Conservation (phyloP, 1,140 invertebrate genomes). For the Steinernema feltiae region DNA sequence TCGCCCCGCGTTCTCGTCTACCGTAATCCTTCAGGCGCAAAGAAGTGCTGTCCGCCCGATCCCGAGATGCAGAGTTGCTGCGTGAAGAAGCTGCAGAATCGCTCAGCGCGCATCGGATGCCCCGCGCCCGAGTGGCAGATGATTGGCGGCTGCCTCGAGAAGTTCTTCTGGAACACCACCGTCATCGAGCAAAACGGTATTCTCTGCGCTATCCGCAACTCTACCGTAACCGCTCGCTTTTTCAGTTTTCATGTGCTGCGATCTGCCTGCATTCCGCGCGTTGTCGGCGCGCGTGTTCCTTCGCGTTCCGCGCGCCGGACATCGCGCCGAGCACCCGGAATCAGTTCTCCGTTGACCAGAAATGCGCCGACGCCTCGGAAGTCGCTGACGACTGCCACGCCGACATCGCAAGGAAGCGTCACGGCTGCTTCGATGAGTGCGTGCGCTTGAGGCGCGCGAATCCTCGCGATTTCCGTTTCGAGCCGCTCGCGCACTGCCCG, state of each 20-base stretch:
- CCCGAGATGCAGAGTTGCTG: neutral
- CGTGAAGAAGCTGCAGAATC: neutral
- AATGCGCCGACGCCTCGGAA: neutral
- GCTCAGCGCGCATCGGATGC: neutral
- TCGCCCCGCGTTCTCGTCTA: neutral
- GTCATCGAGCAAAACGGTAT: neutral
- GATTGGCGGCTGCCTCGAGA: neutral
- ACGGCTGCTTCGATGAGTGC: neutral
- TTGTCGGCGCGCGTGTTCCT: neutral
- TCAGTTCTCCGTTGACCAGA: neutral
- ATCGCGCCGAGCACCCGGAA: neutral
- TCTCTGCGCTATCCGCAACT: neutral
- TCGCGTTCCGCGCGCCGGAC: neutral
- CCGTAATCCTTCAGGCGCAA: conserved; percentile 5
- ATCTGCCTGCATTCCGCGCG: neutral
- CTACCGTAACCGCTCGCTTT: neutral
- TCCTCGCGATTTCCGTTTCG: neutral
- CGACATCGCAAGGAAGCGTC: neutral
- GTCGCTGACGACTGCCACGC: neutral
- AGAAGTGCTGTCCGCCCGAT: neutral
- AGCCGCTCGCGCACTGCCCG: neutral
- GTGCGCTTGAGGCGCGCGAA: neutral
- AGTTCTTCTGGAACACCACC: conserved; percentile 10
- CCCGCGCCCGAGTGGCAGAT: neutral
- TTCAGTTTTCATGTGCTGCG: neutral